Evolutionary conservation across 2,888 invertebrate genomes (phyloP).

Genomic region (Lithophane socia): DNA sequence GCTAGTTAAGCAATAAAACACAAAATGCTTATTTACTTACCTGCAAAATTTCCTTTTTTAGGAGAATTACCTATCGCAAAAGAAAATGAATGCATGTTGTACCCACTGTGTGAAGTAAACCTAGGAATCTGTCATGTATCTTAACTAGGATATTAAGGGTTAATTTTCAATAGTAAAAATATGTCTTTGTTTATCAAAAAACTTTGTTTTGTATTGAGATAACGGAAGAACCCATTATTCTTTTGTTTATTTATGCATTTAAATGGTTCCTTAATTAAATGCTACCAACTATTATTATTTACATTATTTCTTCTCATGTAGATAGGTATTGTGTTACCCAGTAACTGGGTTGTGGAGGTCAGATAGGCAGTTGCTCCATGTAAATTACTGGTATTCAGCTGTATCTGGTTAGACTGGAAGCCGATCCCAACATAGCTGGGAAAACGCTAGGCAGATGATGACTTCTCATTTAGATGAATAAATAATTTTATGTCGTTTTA

Average conservation of each 20-base stretch:
- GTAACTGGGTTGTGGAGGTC: too few relatives aligned
- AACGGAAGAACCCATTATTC: background rate
- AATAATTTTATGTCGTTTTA: background rate
- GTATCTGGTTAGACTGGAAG: too few relatives aligned
- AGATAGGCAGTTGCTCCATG: too few relatives aligned
- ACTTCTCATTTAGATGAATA: background rate
- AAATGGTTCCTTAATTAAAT: background rate
- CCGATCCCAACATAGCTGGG: too few relatives aligned
- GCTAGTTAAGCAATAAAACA: background rate
- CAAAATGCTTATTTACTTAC: constrained; percentile 2
- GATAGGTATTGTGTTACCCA: too few relatives aligned
- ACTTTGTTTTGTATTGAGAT: background rate
- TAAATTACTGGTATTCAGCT: too few relatives aligned
- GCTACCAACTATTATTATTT: background rate
- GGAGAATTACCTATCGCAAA: background rate
- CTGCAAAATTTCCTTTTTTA: background rate
- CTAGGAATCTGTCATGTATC: background rate
- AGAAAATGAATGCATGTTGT: background rate
- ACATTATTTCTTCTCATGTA: background rate
- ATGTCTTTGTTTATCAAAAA: background rate
- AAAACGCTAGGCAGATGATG: too few relatives aligned
- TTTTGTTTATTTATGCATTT: background rate
- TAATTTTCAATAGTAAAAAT: background rate
- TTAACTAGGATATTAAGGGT: background rate
- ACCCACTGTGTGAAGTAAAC: background rate